Percentiles rank a stretch among this genome's conserved stretches.
These are phyloP conservation scores for Catocala sponsa DNA, from an alignment of 2,888 invertebrate genomes.

Conservation along the genomic window DNA sequence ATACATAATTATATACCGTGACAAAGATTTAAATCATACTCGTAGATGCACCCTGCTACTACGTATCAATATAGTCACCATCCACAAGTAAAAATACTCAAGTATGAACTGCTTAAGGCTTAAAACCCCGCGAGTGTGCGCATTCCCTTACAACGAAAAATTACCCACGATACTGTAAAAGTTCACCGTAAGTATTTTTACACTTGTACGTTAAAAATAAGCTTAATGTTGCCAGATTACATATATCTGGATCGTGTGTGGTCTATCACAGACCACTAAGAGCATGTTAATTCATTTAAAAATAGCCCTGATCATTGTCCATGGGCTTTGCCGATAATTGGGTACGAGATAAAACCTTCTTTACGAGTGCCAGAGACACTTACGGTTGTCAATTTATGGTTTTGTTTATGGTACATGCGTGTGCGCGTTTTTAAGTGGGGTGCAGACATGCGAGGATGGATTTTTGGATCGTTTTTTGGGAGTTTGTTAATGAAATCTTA, in stretches of 20 bases:
- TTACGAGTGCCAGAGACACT: constrained; percentile 30
- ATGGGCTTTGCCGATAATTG: constrained; percentile 39
- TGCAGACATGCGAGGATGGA: too few species aligned
- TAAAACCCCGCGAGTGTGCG: too few species aligned
- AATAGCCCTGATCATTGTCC: constrained; percentile 42
- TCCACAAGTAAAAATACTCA: too few species aligned
- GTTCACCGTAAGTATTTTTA: constrained; percentile 10
- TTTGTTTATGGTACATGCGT: neutral
- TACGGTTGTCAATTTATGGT: constrained; percentile 19
- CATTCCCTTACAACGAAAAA: constrained; percentile 1
- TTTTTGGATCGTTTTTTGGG: too few species aligned
- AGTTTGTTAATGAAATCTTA: too few species aligned
- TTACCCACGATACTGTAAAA: constrained; percentile 12
- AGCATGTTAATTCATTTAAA: constrained; percentile 49
- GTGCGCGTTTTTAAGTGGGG: neutral
- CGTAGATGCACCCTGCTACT: too few species aligned
- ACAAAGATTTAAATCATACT: too few species aligned
- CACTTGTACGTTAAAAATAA: constrained; percentile 28
- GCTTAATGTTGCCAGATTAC: constrained; percentile 51
- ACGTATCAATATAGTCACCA: too few species aligned
- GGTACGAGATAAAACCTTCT: constrained; percentile 44
- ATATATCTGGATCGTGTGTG: constrained; percentile 53
- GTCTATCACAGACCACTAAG: constrained; percentile 51
- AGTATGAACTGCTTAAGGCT: too few species aligned
- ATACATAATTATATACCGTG: too few species aligned